Evolutionary conservation across 2,113 vertebrate species (phyloP).

Genomic region (Paracanthobrama guichenoti): DNA sequence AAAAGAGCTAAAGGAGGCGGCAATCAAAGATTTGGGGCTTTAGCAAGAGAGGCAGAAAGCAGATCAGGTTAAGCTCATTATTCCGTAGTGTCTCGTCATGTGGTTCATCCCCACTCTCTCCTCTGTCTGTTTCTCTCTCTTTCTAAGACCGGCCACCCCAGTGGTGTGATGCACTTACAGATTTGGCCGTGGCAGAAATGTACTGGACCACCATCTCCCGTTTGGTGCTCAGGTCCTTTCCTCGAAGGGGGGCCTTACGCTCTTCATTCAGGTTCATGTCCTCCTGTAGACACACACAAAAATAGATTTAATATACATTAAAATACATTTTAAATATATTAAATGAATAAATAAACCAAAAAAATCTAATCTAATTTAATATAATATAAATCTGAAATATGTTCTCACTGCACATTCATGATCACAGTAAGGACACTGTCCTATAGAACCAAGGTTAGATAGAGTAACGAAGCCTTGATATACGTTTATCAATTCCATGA

Average conservation of each 20-base stretch:
- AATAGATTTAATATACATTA: neutral
- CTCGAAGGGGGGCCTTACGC: constrained; percentile 89
- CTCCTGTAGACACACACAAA: constrained; percentile 75
- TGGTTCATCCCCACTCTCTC: constrained; percentile 14
- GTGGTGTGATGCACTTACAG: constrained; percentile 80
- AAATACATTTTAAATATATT: neutral
- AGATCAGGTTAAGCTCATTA: constrained; percentile 67
- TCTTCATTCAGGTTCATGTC: constrained; percentile 99
- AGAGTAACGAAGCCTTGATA: constrained; percentile 68
- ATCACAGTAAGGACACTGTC: neutral
- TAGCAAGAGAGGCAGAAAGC: constrained; percentile 62
- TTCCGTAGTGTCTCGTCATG: constrained; percentile 47
- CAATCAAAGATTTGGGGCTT: constrained; percentile 66
- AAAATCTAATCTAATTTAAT: too few species aligned
- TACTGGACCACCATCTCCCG: constrained; percentile 98
- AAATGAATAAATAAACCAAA: too few species aligned
- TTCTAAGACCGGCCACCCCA: neutral
- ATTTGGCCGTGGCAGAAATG: constrained; percentile 96
- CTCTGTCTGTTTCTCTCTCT: constrained; percentile 1
- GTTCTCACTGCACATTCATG: neutral
- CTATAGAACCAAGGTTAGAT: constrained; percentile 14
- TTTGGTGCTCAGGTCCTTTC: constrained; percentile 92
- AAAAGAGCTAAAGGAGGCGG: constrained; percentile 52
- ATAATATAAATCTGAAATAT: neutral
- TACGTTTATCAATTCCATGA: constrained; percentile 72